Evolutionary conservation across 2,888 invertebrate species (phyloP).

Genomic region (Heliothis peltigera): DNA sequence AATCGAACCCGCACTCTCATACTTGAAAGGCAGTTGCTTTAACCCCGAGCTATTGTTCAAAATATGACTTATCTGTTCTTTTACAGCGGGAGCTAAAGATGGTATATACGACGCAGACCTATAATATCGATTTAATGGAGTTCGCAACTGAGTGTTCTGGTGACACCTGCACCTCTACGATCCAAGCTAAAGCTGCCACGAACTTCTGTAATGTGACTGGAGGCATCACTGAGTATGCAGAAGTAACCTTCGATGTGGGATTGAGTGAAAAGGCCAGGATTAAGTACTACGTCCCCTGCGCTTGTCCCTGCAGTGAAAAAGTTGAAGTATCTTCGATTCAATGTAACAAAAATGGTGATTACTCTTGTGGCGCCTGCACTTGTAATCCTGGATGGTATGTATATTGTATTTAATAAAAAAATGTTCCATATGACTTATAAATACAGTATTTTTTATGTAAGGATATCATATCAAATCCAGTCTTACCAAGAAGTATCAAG

Average conservation of each 20-base stretch:
- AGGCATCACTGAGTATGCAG: conserved; percentile 64
- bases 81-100: conserved; percentile 43
- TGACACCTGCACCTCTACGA: conserved; percentile 58
- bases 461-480: no score
- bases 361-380: conserved; percentile 91
- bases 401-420: not conserved
- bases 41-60: conserved; percentile 23
- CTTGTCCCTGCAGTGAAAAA: conserved; percentile 73
- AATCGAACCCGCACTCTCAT: no score
- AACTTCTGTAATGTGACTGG: conserved; percentile 72
- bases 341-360: conserved; percentile 87
- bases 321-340: conserved; percentile 76
- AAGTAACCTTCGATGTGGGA: conserved; percentile 67
- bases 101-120: conserved; percentile 68
- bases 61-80: conserved; percentile 11
- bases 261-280: conserved; percentile 65
- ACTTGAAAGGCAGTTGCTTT: no score
- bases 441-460: no score
- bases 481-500: no score
- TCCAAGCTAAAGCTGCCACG: conserved; percentile 58
- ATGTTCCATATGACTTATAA: not conserved
- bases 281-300: conserved; percentile 79
- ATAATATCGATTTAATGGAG: conserved; percentile 54
- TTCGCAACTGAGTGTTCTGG: conserved; percentile 51
- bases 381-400: conserved; percentile 78